Base-by-base conservation (phyloP, 2,113 vertebrate genomes). In the Varanus komodoensis region DNA sequence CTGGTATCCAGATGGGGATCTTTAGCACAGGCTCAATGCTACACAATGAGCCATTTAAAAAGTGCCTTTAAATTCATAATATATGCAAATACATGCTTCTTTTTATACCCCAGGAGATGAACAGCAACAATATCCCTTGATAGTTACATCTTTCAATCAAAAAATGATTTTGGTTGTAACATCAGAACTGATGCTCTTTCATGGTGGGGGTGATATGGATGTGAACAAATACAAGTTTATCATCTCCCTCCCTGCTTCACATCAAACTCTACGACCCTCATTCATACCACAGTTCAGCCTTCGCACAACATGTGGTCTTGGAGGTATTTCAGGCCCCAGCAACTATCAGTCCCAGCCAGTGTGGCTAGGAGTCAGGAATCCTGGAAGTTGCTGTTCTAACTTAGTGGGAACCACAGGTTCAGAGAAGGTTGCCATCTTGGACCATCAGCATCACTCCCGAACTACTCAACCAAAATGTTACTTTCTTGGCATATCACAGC, bases 1-100 rank as follows among this genome's bases (percentile, higher is more conserved):
- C 82, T 57, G 83, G 75, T 6, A 80, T 90, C 83, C 89, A 90
- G 83, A 90, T 90, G 89, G 89, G 82, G 11, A 44, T 89, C 74
- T 89, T 85, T 85, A 89, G 83, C 61, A 44, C 82, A 85, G 82
- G 61, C 64, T 80, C 89, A 29, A n/a, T 25, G 52, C 74, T 71
- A 54, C 61, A 86, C 83, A 71, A 86, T 23, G 9, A 61, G 64
- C 89, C 61, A 71, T 85, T 89, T 85, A 52, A 80, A 89, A 79
- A 57, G 74, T 57, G 75, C 54, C 74, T 90, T 86, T 80, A 90
- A 90, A 80, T 17, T 21, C 27, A 57, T 80, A 90, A 86, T 90
- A 12, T 80, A 86, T 90, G 89, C 83, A 80, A 80, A 90, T 86
- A n/a, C 27, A 54, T 44, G 75, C 80, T 75, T n/a, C 83, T 86